Evolutionary conservation across 53 echinoderm and acorn worm species (phyloP), one percentile per base, ranked within the genome.

Genomic region (Echinometra lucunter): DNA sequence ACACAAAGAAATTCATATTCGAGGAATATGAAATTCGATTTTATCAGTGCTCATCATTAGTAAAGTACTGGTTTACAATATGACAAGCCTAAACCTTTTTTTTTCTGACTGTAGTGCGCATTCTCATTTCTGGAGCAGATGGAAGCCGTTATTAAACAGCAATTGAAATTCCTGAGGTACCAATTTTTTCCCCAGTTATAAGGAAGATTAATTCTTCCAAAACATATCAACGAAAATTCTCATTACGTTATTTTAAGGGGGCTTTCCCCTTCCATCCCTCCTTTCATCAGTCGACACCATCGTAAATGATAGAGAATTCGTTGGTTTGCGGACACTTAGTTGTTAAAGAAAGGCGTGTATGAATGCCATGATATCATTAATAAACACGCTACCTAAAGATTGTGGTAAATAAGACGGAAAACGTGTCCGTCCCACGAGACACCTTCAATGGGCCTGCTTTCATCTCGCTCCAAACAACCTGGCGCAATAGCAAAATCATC

Each of bases 321-420:
- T 37, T 18, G 19, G 75, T 75, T 75, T 37, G 37, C 16, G 75
- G 38, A 32, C 18, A 38, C 75, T 17, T 75, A 38, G 75, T 75
- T 38, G 75, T 40, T 75, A 38, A 13, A 37, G 74, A 3, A 21
- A 40, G 75, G 75, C 40, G 75, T 75, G 37, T 75, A 75, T 38
- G 12, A 38, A 1, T 75, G 75, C 40, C 75, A 75, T 40, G 40
- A 75, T 37, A 75, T 16, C 75, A 75, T 75, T 37, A 75, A 75
- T 75, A 75, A 38, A 75, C 75, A 75, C 38, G 75, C 75, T 17
- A 75, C 75, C 40, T 38, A 40, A 38, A 40, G 75, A 75, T 75
- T 75, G 75, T 40, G 75, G 75, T 75, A 28, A 75, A 75, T 75
- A 75, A 19, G 75, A 75, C 40, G 40, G 75, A 37, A 75, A 75